These are phyloP conservation scores for Eurystomus glaucurus DNA, from an alignment of 2,797 vertebrate species.

Conservation along the genomic window DNA sequence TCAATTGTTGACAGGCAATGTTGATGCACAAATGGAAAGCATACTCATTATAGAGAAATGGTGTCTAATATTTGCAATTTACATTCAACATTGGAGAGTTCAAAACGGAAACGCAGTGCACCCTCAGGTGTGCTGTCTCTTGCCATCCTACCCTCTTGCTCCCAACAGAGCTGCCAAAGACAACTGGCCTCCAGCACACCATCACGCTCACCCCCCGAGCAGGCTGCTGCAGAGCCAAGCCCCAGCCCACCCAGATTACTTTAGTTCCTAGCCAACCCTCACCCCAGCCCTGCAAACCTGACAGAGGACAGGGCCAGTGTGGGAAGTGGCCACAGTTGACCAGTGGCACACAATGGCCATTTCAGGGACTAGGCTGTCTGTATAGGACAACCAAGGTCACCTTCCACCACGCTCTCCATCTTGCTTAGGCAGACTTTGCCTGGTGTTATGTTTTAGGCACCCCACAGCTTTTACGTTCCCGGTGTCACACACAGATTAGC, in stretches of 20 bases:
- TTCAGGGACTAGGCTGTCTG: background rate
- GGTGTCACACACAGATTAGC: background rate
- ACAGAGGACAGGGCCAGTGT: background rate
- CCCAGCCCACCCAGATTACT: background rate
- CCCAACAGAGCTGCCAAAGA: background rate
- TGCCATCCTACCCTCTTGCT: background rate
- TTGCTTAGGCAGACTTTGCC: background rate
- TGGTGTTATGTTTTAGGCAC: background rate
- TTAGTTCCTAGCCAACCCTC: background rate
- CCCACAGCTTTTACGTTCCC: background rate
- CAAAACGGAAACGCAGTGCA: background rate
- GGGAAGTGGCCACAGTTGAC: accelerated
- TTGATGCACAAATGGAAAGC: conserved; percentile 43
- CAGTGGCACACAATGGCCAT: background rate
- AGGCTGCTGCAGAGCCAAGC: conserved; percentile 11
- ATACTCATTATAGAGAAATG: conserved; percentile 20
- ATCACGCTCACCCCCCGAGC: background rate
- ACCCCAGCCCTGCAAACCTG: conserved; percentile 14
- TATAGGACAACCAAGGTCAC: background rate
- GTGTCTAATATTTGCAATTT: conserved; percentile 14
- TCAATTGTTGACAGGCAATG: conserved; percentile 6
- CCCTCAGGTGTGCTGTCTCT: background rate
- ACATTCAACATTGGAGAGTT: background rate
- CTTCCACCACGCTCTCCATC: background rate
- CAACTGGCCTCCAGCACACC: background rate